Evolutionary conservation across 1,140 invertebrate genomes (phyloP), one percentile per base, ranked within the genome.

Genomic region (Bombus pyrosoma): DNA sequence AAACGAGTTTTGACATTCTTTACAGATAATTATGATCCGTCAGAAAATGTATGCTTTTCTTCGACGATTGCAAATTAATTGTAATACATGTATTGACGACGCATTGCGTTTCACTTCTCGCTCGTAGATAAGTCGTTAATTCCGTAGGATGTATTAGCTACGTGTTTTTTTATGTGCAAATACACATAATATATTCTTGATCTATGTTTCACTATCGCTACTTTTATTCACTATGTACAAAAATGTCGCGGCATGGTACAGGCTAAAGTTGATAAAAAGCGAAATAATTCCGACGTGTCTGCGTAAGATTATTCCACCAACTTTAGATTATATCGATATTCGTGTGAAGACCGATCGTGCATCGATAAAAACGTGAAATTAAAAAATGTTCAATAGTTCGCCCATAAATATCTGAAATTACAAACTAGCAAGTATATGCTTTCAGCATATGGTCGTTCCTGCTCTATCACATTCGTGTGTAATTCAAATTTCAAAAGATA

Each of bases 11-110:
- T 25, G 22, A 43, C 34, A 32, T 32, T 32, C 41, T 8, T 37
- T 10, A 41, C 39, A 41, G 25, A 25, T 37, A 15, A 28, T 22
- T 76, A 28, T 2, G 22, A 47, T 72, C 2, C 18, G 28, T 59
- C 10, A 59, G 28, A 62, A 10, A 43, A 69, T 57, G 25, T 87
- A 13, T 69, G 39, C n/a, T 8, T 25, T 77, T 82, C 84, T 53
- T 69, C 57, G 71, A 74, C 68, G 47, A 43, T 62, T 64, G 12
- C 13, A 22, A 89, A 89, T 85, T 77, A 82, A 62, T 81, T 15
- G 87, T 89, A 89, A 89, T 83, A 89, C 84, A 89, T 86, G 80
- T 83, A 89, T 89, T 86, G 84, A 83, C 81, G 41, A 68, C 53
- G 81, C 28, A 57, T 89, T 53, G 39, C 32, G 28, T 53, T 59